phyloP scores from a whole-genome alignment of 2,113 vertebrate species.

The Ictidomys tridecemlineatus region DNA sequence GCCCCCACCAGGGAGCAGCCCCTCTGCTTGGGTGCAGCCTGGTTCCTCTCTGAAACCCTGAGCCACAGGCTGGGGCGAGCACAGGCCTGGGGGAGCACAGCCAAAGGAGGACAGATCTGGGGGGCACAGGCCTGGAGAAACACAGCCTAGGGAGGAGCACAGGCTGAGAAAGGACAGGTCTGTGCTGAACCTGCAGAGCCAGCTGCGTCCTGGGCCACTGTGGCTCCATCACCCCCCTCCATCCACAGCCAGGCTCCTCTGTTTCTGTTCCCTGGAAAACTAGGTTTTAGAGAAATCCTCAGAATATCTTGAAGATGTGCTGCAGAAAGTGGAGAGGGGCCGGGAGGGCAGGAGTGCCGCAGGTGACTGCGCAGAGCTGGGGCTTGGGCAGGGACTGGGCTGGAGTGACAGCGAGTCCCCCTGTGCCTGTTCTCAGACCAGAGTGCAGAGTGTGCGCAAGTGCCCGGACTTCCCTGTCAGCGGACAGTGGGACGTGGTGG shows the following conservation, averaged over 20 bases:
- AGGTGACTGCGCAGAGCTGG: not conserved
- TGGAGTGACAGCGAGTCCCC: not conserved
- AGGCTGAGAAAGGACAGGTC: too few relatives aligned
- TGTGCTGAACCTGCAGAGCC: too few relatives aligned
- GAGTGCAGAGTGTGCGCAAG: constrained; percentile 86
- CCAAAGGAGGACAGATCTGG: not conserved
- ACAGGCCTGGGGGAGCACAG: too few relatives aligned
- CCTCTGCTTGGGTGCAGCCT: not conserved
- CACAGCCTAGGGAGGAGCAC: too few relatives aligned
- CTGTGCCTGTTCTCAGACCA: constrained; percentile 83
- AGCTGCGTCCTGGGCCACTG: not conserved
- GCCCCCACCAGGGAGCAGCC: not conserved
- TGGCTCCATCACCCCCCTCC: not conserved
- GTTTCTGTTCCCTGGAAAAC: not conserved
- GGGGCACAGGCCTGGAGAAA: too few relatives aligned
- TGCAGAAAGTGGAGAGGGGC: not conserved
- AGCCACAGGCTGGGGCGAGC: not conserved
- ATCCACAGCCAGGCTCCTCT: not conserved
- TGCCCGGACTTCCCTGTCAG: constrained; percentile 86
- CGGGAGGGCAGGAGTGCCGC: too few relatives aligned
- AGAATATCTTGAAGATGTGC: not conserved
- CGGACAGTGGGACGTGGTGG: constrained; percentile 91
- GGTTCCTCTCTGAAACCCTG: not conserved
- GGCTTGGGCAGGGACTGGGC: not conserved
- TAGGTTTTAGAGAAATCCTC: not conserved